Base-by-base conservation (phyloP, 1,140 invertebrate species). In the Vanessa atalanta region DNA sequence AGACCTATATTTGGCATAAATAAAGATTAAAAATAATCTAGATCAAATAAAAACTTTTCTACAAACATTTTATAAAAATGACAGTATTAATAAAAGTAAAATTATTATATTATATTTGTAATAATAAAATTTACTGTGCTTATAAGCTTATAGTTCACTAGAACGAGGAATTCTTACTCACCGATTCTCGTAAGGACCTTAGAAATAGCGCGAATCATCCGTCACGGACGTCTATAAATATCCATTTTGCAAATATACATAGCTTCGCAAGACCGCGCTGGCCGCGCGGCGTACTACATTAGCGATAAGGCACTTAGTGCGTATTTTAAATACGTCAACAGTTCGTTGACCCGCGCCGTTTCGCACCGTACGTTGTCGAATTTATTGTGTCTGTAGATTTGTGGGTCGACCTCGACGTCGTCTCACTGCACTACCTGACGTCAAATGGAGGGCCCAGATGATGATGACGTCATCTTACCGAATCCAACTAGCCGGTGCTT, bases 321-420 rank as follows among this genome's bases (percentile, higher is more conserved):
- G 90, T 91, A 91, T 91, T 89, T 91, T 85, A 90, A 91, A 92
- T 88, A 91, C 90, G 89, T 92, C 90, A 91, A 88, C 84, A 89
- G 90, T 90, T 90, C 90, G 82, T 88, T 89, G 90, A 90, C 85
- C 90, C 83, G 82, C 81, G 83, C 79, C 81, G 86, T 84, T 90
- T 91, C 87, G 85, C 88, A 82, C 81, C 87, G 88, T 86, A 89
- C 87, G 86, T 87, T 88, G 87, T 78, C 85, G 89, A 90, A 91
- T 89, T 90, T 89, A 91, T 91, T 92, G 90, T 92, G 88, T 91
- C 88, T 90, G 89, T 92, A 92, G 89, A 88, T 91, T 91, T 92
- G 88, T 91, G 83, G 90, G 90, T 92, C 90, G 88, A 79, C 87
- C 76, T 70, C 82, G 82, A 79, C 87, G 78, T 70, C 80, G 82